Percentiles rank a stretch among this genome's conserved stretches.
phyloP scores from a whole-genome alignment of 2,113 vertebrate genomes.

The Ciconia boyciana region DNA sequence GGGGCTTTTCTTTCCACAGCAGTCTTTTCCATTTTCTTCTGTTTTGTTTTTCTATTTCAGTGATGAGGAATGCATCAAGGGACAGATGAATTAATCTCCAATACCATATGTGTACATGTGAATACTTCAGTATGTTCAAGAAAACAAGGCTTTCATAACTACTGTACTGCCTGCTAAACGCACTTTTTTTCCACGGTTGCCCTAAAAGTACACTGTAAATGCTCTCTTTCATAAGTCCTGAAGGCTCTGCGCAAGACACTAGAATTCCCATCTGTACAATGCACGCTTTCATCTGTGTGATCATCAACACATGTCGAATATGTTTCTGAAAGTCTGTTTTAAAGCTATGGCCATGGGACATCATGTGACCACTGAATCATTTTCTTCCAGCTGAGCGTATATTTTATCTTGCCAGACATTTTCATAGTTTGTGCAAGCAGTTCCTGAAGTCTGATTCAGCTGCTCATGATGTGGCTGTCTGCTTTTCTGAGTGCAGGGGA shows the following conservation, averaged over 20 bases:
- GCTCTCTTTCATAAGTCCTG: slow-evolving; percentile 12
- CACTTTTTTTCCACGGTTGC: neutral
- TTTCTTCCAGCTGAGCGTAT: slow-evolving; percentile 63
- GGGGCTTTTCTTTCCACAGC: neutral
- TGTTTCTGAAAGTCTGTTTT: slow-evolving; percentile 41
- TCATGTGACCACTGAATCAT: slow-evolving; percentile 68
- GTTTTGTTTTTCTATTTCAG: slow-evolving; percentile 16
- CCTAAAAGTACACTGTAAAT: neutral
- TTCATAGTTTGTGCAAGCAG: slow-evolving; percentile 55
- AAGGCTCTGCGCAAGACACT: neutral
- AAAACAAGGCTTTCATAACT: slow-evolving; percentile 38
- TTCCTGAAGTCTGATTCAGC: slow-evolving; percentile 60
- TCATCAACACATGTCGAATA: slow-evolving; percentile 32
- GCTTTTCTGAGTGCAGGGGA: slow-evolving; percentile 37
- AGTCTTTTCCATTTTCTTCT: neutral
- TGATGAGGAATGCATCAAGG: slow-evolving; percentile 6
- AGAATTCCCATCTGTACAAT: slow-evolving; percentile 52
- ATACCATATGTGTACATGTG: neutral
- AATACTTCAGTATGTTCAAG: slow-evolving; percentile 14
- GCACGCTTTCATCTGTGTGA: slow-evolving; percentile 52
- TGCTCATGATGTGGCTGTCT: slow-evolving; percentile 57
- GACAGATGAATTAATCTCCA: neutral
- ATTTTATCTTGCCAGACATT: slow-evolving; percentile 60
- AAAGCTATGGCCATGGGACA: slow-evolving; percentile 35
- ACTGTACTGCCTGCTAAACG: neutral